Conservation (phyloP, 2,888 invertebrate genomes). For the Sinhomidia bicolor region DNA sequence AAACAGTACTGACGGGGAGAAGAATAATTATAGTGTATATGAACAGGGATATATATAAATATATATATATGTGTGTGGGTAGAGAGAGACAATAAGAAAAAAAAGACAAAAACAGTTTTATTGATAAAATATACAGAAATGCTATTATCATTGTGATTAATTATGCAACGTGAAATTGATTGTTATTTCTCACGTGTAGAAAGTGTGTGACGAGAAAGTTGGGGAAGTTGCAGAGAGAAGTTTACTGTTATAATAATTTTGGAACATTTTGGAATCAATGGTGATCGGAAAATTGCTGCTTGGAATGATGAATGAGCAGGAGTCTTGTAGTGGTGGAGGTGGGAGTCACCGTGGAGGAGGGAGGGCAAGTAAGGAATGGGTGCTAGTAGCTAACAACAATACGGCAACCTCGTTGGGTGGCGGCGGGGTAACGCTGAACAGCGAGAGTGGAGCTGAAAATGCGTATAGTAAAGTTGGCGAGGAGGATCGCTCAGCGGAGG, state of each 20-base stretch:
- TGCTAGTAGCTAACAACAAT: background rate
- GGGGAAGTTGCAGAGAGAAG: background rate
- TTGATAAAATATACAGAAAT: too few relatives aligned
- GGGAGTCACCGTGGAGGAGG: background rate
- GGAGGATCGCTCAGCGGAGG: background rate
- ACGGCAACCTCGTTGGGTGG: background rate
- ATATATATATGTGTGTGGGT: too few relatives aligned
- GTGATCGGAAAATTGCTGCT: background rate
- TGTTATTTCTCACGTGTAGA: background rate
- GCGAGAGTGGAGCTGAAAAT: background rate
- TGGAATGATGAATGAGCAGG: conserved; percentile 25
- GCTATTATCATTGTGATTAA: too few relatives aligned
- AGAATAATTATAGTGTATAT: too few relatives aligned
- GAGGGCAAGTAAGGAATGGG: conserved; percentile 3
- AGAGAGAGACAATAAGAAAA: too few relatives aligned
- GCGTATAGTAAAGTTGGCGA: background rate
- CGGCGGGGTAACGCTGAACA: background rate
- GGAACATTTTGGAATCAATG: background rate
- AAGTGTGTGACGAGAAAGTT: background rate
- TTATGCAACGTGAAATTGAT: too few relatives aligned
- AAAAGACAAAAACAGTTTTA: too few relatives aligned
- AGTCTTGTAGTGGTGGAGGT: background rate
- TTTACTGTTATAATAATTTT: background rate
- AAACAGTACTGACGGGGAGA: too few relatives aligned
- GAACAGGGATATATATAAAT: too few relatives aligned